Conservation (phyloP, 2,797 vertebrate genomes). For the Phrynocephalus forsythii region DNA sequence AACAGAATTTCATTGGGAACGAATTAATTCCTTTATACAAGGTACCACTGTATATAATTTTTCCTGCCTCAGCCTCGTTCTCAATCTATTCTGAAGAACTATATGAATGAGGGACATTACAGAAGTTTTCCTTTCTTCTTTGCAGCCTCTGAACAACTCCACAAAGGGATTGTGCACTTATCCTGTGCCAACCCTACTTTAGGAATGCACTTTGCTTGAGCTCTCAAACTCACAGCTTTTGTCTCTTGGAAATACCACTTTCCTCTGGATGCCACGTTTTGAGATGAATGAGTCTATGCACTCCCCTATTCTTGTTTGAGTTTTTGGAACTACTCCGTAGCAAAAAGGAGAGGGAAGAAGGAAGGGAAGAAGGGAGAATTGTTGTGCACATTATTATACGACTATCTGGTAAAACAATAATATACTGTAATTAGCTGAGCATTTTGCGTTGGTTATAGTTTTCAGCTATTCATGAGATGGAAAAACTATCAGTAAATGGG, state of each 20-base stretch:
- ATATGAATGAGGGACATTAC: not conserved
- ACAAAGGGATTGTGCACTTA: not conserved
- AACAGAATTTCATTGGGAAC: too few relatives aligned
- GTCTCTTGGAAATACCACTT: not conserved
- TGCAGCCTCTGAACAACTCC: not conserved
- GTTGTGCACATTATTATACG: not conserved
- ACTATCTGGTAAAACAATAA: not conserved
- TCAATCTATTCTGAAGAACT: not conserved
- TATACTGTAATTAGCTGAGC: conserved; percentile 45
- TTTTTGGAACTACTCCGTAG: too few relatives aligned
- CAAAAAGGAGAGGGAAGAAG: not conserved
- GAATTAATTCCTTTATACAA: too few relatives aligned
- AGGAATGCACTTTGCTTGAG: not conserved
- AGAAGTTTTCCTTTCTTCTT: not conserved
- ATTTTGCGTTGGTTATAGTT: conserved; percentile 60
- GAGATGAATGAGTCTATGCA: too few relatives aligned
- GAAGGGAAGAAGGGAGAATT: not conserved
- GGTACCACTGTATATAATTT: not conserved
- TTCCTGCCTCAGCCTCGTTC: not conserved
- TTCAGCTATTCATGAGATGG: conserved; percentile 38
- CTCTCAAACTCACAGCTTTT: not conserved
- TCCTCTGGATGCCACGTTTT: not conserved
- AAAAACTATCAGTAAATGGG: conserved; percentile 60
- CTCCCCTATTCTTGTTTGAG: too few relatives aligned
- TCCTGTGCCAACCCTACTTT: not conserved